These are phyloP conservation scores for Synaphobranchus kaupii DNA, from an alignment of 2,797 vertebrate genomes.

Conservation along the genomic window DNA sequence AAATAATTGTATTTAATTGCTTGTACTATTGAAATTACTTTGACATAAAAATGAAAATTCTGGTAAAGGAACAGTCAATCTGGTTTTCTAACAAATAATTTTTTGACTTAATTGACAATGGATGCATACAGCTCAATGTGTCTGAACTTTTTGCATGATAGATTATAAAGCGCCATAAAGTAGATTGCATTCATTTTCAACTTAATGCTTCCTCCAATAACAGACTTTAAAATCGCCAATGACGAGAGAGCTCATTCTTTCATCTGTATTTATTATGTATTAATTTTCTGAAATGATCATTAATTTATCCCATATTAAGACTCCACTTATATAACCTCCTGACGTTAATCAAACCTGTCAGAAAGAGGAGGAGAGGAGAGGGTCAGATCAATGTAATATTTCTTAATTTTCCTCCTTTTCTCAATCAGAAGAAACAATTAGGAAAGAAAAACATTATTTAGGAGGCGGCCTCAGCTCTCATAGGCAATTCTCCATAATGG, in stretches of 20 bases:
- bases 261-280: slow-evolving; percentile 29
- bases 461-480: slow-evolving; percentile 80
- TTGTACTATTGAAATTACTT: slow-evolving; percentile 17
- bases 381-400: slow-evolving; percentile 70
- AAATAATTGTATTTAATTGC: not conserved
- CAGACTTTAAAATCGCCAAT: slow-evolving; percentile 11
- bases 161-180: not conserved
- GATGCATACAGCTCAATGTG: slow-evolving; percentile 20
- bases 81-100: not conserved
- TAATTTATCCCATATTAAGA: slow-evolving; percentile 35
- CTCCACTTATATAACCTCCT: slow-evolving; percentile 15
- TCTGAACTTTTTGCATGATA: not conserved
- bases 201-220: not conserved
- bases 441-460: slow-evolving; percentile 57
- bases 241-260: slow-evolving; percentile 21
- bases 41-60: not conserved
- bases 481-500: slow-evolving; percentile 81
- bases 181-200: slow-evolving; percentile 22
- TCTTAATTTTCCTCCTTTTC: slow-evolving; percentile 48
- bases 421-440: slow-evolving; percentile 14
- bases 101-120: slow-evolving; percentile 21
- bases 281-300: slow-evolving; percentile 30
- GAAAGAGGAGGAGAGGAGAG: slow-evolving; percentile 49
- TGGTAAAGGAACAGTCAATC: not conserved
- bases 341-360: slow-evolving; percentile 35